A percentile compares a stretch with the other conserved stretches of the same genome.
Conservation (phyloP, 2,888 invertebrate species). For the Vesta saturnalis region DNA sequence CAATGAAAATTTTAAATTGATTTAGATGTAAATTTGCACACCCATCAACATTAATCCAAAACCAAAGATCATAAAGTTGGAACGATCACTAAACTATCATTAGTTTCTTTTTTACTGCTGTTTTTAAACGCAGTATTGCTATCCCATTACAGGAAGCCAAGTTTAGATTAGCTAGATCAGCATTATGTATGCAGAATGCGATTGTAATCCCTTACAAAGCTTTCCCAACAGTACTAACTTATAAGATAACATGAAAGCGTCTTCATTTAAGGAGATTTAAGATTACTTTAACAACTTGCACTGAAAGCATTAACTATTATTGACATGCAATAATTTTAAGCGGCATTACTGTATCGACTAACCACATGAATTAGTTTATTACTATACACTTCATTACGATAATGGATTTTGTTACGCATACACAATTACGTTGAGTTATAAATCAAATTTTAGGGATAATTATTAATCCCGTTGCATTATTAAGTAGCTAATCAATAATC, state of each 20-base stretch:
- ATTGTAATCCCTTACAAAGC: slow-evolving; percentile 10
- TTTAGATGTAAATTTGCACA: not conserved
- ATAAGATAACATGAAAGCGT: not conserved
- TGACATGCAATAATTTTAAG: not conserved
- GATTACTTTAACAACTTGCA: slow-evolving; percentile 12
- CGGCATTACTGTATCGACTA: not conserved
- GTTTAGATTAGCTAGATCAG: slow-evolving; percentile 21
- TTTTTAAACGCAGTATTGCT: slow-evolving; percentile 20
- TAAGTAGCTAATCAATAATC: no score
- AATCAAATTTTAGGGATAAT: no score
- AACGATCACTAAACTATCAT: not conserved
- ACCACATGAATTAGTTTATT: not conserved
- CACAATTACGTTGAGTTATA: no score
- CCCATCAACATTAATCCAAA: not conserved
- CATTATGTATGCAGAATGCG: slow-evolving; percentile 16
- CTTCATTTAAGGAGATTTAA: slow-evolving; percentile 7
- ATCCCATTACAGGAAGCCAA: slow-evolving; percentile 19
- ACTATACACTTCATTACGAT: not conserved
- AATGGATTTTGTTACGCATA: not conserved
- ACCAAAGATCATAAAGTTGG: not conserved
- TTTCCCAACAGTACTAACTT: not conserved
- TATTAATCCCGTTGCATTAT: no score
- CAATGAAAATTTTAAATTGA: not conserved
- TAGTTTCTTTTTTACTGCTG: not conserved
- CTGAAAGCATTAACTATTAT: not conserved